Conservation (phyloP, 1,140 invertebrate genomes). For the Harpegnathos saltator region DNA sequence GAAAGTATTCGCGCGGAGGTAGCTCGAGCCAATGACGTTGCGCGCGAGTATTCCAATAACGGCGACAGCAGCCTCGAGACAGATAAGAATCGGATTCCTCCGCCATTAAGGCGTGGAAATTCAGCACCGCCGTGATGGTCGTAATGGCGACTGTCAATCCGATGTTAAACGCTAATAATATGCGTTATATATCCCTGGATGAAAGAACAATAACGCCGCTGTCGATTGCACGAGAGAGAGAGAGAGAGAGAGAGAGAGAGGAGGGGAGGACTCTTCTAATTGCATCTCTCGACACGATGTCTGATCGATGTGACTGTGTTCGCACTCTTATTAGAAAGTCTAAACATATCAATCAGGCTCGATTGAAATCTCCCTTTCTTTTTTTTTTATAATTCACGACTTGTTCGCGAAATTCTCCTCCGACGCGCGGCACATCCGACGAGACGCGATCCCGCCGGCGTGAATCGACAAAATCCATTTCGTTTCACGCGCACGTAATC, state of each 20-base stretch:
- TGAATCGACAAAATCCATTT: slow-evolving; percentile 45
- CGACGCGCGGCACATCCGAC: background rate
- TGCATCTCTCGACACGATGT: background rate
- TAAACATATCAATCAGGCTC: background rate
- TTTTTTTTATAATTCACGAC: no score
- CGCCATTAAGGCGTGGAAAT: slow-evolving; percentile 48
- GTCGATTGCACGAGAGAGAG: background rate
- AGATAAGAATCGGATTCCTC: slow-evolving; percentile 63
- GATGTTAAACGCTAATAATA: background rate
- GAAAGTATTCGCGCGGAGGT: slow-evolving; percentile 48
- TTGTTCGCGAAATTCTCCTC: slow-evolving; percentile 11
- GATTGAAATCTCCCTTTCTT: no score
- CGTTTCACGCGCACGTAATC: slow-evolving; percentile 66
- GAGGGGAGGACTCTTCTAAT: background rate
- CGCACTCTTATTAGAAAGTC: background rate
- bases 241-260: no score
- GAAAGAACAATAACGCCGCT: background rate
- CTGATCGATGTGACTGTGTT: background rate
- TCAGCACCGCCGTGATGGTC: slow-evolving; percentile 25
- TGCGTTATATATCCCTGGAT: background rate
- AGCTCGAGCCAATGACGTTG: slow-evolving; percentile 29
- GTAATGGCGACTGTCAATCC: slow-evolving; percentile 37
- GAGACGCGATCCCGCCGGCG: slow-evolving; percentile 1
- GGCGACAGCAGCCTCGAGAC: slow-evolving; percentile 61
- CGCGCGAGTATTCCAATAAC: slow-evolving; percentile 58